Percentiles rank a stretch among this genome's conserved stretches.
Conservation (phyloP, 2,888 invertebrate genomes). For the Abscondita cerata region DNA sequence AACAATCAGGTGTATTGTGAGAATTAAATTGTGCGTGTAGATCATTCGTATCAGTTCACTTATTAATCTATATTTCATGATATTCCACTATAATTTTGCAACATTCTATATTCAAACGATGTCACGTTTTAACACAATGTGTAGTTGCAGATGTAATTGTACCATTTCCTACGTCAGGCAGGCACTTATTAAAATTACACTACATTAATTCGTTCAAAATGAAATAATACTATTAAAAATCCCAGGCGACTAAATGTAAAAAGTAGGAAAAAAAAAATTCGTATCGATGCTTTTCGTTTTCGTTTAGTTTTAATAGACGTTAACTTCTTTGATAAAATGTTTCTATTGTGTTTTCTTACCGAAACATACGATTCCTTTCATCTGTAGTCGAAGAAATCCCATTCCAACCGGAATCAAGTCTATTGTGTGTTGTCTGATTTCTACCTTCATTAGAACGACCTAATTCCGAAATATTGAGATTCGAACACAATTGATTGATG, state of each 20-base stretch:
- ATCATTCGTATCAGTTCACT: slow-evolving; percentile 31
- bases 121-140: slow-evolving; percentile 30
- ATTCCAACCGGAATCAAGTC: slow-evolving; percentile 20
- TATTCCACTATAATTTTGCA: slow-evolving; percentile 36
- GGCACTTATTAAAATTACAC: slow-evolving; percentile 34
- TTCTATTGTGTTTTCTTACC: slow-evolving; percentile 42
- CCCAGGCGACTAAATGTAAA: background rate
- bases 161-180: slow-evolving; percentile 29
- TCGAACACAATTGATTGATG: slow-evolving; percentile 28
- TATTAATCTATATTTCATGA: slow-evolving; percentile 33
- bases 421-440: slow-evolving; percentile 17
- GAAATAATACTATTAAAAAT: slow-evolving; percentile 17
- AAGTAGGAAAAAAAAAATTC: background rate
- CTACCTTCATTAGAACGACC: slow-evolving; percentile 32
- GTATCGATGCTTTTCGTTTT: slow-evolving; percentile 2
- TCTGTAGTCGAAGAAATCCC: slow-evolving; percentile 46
- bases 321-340: slow-evolving; percentile 12
- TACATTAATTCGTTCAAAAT: slow-evolving; percentile 30
- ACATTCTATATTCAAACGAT: slow-evolving; percentile 38
- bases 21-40: slow-evolving; percentile 33
- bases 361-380: slow-evolving; percentile 55
- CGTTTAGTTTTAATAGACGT: slow-evolving; percentile 6
- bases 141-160: slow-evolving; percentile 30
- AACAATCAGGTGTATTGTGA: slow-evolving; percentile 23
- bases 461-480: slow-evolving; percentile 31